Base-by-base conservation (phyloP, 2,797 vertebrate species). In the Allobates femoralis region DNA sequence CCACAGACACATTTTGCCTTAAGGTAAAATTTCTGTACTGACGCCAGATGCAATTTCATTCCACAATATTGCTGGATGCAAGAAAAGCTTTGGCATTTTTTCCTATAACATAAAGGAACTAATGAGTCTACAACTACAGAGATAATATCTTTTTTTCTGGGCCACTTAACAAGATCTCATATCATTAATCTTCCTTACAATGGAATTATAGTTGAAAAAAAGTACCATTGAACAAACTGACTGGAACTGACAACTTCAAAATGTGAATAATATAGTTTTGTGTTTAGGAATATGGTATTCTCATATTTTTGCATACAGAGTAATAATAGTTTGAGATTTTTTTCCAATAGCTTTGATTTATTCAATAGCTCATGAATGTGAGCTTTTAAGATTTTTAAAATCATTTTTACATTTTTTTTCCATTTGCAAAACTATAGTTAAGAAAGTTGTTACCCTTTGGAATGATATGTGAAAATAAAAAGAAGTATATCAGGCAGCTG, bases 101-200 rank as follows among this genome's bases (percentile, higher is more conserved):
- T 75, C 69, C 55, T 60, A 56, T 62, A 84, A 84, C 81, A 84
- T 74, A 60, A 84, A 75, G 69, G 71, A 81, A 84, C 81, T 84
- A 84, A 84, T 76, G 81, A 84, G 81, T 84, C 81, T 62, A 84
- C 32, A 34, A 53, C 81, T 84, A 62, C 69, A 60, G 32, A 74
- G 55, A 84, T 84, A 75, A 62, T 84, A 84, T 84, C 71, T 74
- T 62, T 74, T 51, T 84, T 74, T 75, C 81, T 75, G 69, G 69
- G 81, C 81, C 81, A 84, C 81, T 84, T 84, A 84, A 74, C 69
- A 84, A 75, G 37, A 75, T 84, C 32, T 75, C 58, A 50, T 75
- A 60, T 74, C 81, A 75, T 84, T 75, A 84, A 84, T 84, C 81
- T 76, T 75, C 71, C 55, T 56, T 75, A 73, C 79, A 81, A 81